These are phyloP conservation scores for Channa maculata DNA, from an alignment of 2,113 vertebrate genomes.

Conservation along the genomic window DNA sequence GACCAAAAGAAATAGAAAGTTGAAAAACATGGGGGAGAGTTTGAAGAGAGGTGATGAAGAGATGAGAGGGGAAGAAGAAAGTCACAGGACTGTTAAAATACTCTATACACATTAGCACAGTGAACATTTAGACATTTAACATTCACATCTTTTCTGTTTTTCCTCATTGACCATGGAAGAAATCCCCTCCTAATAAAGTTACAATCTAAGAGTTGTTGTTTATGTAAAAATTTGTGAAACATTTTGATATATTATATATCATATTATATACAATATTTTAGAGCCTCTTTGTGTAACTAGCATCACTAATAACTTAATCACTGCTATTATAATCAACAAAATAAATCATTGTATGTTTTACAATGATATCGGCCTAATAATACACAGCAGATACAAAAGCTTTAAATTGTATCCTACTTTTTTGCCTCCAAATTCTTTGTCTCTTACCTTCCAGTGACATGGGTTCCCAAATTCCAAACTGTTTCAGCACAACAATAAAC, in stretches of 20 bases:
- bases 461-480: conserved; percentile 93
- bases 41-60: conserved; percentile 25
- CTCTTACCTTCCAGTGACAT: conserved; percentile 91
- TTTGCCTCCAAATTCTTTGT: background rate
- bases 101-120: background rate
- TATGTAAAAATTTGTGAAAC: background rate
- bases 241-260: no score
- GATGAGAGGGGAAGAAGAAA: conserved; percentile 36
- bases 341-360: background rate
- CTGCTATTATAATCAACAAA: background rate
- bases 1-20: conserved; percentile 29
- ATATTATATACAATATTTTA: no score
- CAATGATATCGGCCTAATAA: background rate
- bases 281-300: background rate
- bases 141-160: background rate
- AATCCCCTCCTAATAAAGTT: background rate
- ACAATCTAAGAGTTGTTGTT: background rate
- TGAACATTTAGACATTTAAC: background rate
- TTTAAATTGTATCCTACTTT: background rate
- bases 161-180: background rate
- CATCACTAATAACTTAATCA: background rate
- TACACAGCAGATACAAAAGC: background rate
- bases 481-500: conserved; percentile 92
- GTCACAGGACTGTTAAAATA: conserved; percentile 26
- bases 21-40: conserved; percentile 38